phyloP scores from a whole-genome alignment of 2,797 vertebrate genomes.

The Schizopygopsis pylzovi region DNA sequence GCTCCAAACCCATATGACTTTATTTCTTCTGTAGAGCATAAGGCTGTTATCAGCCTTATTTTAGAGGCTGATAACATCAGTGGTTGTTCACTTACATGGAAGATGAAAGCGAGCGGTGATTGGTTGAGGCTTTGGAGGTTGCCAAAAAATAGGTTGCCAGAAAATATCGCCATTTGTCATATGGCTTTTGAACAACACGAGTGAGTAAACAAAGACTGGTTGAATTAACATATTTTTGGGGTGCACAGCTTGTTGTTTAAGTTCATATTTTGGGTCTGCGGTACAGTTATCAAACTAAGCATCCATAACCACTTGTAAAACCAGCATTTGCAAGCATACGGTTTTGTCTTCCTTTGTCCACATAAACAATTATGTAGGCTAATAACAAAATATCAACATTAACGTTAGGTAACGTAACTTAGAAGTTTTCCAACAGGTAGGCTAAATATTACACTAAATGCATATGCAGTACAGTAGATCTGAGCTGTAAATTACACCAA shows the following conservation, averaged over 20 bases:
- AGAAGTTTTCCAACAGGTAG: not conserved
- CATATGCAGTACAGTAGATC: not conserved
- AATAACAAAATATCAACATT: not conserved
- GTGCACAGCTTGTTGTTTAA: not conserved
- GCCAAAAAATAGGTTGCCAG: not conserved
- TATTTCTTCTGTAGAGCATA: not conserved
- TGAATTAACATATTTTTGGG: not conserved
- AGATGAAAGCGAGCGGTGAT: not conserved
- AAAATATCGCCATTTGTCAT: not conserved
- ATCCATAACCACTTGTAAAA: not conserved
- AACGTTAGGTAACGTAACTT: not conserved
- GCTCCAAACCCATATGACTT: conserved; percentile 18
- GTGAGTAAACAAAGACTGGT: not conserved
- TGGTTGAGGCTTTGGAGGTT: not conserved
- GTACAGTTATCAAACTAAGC: not conserved
- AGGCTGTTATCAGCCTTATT: not conserved
- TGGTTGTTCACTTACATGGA: not conserved
- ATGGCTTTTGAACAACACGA: conserved; percentile 2
- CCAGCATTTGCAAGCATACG: not conserved
- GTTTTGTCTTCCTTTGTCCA: not conserved
- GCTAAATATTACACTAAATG: not conserved
- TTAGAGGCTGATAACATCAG: not conserved
- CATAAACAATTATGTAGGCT: not conserved
- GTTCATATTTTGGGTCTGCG: not conserved
- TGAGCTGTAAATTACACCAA: not conserved